phyloP scores from a whole-genome alignment of 2,888 invertebrate genomes.

The Calliopum simillimum region DNA sequence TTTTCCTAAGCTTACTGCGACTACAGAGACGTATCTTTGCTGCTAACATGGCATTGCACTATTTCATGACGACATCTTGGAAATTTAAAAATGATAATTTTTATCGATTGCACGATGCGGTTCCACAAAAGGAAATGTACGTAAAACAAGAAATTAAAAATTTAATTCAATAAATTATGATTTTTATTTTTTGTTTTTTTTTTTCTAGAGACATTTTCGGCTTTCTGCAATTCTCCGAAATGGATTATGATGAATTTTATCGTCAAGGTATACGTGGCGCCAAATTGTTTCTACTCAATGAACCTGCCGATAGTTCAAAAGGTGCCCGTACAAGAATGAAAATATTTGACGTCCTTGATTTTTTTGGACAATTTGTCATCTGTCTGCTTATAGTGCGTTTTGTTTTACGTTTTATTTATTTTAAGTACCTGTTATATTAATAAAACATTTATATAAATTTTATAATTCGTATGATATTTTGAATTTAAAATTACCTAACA shows the following conservation, averaged over 20 bases:
- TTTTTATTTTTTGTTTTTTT: not conserved
- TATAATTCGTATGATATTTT: no score
- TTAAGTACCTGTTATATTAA: not conserved
- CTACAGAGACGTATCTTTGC: slow-evolving; percentile 85
- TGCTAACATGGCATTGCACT: slow-evolving; percentile 77
- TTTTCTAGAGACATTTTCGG: slow-evolving; percentile 40
- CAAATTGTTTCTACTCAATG: slow-evolving; percentile 60
- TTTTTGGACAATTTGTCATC: slow-evolving; percentile 48
- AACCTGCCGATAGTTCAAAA: slow-evolving; percentile 54
- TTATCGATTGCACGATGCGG: slow-evolving; percentile 34
- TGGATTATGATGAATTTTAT: slow-evolving; percentile 57
- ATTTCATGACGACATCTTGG: slow-evolving; percentile 85
- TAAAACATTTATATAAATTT: not conserved
- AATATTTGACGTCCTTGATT: slow-evolving; percentile 53
- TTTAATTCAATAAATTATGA: not conserved
- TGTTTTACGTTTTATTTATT: slow-evolving; percentile 9
- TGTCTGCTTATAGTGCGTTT: slow-evolving; percentile 16
- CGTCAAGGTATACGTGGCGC: slow-evolving; percentile 59
- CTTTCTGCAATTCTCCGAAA: slow-evolving; percentile 43
- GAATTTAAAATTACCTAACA: no score
- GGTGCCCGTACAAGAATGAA: slow-evolving; percentile 52
- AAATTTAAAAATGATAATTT: slow-evolving; percentile 75
- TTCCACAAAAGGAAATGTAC: slow-evolving; percentile 41
- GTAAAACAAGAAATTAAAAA: slow-evolving; percentile 36
- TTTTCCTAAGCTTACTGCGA: slow-evolving; percentile 75